Evolutionary conservation across 2,113 vertebrate species (phyloP).

Genomic region (Gorsachius goisagi): DNA sequence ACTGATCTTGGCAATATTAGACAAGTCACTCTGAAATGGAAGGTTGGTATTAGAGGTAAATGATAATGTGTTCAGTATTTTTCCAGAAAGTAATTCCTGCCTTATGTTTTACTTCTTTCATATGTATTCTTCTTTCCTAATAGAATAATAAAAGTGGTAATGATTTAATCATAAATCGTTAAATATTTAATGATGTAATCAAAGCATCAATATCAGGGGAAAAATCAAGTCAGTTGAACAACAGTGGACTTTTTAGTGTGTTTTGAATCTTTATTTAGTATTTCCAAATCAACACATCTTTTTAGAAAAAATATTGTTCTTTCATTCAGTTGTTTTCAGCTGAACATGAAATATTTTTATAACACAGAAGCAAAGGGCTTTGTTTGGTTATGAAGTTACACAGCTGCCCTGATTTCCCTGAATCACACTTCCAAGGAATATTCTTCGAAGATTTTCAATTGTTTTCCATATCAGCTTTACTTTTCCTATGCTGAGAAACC

Average conservation of each 20-base stretch:
- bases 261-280: background rate
- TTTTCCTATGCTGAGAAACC: background rate
- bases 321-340: background rate
- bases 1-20: background rate
- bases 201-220: background rate
- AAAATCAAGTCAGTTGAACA: background rate
- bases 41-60: background rate
- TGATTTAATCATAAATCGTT: background rate
- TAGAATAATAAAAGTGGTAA: background rate
- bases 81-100: background rate
- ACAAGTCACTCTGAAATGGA: background rate
- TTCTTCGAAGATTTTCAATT: background rate
- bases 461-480: background rate
- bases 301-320: background rate
- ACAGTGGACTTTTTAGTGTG: background rate
- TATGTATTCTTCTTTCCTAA: background rate
- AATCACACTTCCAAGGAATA: background rate
- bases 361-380: background rate
- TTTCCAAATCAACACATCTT: background rate
- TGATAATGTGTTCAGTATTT: background rate
- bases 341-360: background rate
- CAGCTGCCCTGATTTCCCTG: background rate
- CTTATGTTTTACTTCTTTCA: background rate
- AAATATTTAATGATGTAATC: background rate
- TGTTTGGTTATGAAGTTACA: background rate